Percentiles rank a stretch among this genome's conserved stretches.
These are phyloP conservation scores for Zoanthus gigantus DNA, from an alignment of 92 coral and sea anemone genomes.

Conservation along the genomic window DNA sequence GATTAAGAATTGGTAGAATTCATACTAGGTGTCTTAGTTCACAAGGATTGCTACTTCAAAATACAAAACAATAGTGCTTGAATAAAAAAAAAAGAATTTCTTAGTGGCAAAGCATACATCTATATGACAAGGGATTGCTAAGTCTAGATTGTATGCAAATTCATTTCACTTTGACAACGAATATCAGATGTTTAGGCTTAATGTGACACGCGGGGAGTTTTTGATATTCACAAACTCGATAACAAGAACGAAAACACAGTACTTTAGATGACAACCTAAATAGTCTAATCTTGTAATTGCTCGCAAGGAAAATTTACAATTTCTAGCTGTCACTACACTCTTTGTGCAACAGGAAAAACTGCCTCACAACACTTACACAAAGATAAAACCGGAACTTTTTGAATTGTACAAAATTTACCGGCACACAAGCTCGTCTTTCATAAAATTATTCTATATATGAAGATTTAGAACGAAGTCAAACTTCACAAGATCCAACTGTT, in stretches of 20 bases:
- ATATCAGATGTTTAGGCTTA: neutral
- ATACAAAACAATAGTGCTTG: neutral
- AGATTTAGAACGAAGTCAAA: slow-evolving; percentile 5
- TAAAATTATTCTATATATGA: neutral
- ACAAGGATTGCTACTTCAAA: neutral
- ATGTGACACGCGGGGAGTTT: slow-evolving; percentile 27
- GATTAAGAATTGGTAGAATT: slow-evolving; percentile 4
- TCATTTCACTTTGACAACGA: slow-evolving; percentile 13
- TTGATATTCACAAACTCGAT: slow-evolving; percentile 36
- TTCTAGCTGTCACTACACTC: slow-evolving; percentile 15
- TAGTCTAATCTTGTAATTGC: slow-evolving; percentile 44
- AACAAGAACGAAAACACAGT: neutral
- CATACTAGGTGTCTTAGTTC: neutral
- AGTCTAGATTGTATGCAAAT: slow-evolving; percentile 54
- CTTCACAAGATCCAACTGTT: slow-evolving; percentile 18
- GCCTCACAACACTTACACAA: neutral
- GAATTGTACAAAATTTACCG: slow-evolving; percentile 1
- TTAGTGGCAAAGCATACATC: neutral
- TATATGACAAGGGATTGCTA: slow-evolving; percentile 26
- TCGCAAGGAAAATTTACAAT: slow-evolving; percentile 14
- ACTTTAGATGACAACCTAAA: slow-evolving; percentile 25
- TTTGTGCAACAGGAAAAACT: neutral
- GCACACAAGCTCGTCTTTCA: neutral
- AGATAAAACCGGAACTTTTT: slow-evolving; percentile 1
- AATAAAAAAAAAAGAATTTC: neutral